Base-by-base conservation (phyloP, 2,888 invertebrate species). In the Amphipoea oculea region DNA sequence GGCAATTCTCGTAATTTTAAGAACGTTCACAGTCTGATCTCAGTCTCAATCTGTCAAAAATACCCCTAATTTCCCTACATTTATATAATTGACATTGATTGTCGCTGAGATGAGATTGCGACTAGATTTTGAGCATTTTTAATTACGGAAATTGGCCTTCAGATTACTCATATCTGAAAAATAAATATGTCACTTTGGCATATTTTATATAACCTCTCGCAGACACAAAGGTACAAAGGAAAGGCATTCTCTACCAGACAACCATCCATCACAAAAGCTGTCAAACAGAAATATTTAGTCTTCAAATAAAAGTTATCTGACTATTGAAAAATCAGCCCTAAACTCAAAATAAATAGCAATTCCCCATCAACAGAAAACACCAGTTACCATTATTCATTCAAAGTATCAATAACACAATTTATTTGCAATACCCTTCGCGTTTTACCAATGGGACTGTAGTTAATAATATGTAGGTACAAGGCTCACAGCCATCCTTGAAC, bases 401-500 rank as follows among this genome's bases (percentile, higher is more conserved):
- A 20, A 17, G 14, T 72, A 72, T 40, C 73, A 76, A 73, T 76
- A 76, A 3, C 57, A 80, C 60, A 62, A 51, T 68, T 71, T 79
- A 76, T 57, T 68, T 48, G 40, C 17, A 68, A 51, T 76, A 68
- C 36, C 81, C 67, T 70, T 85, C 74, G 85, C 85, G 88, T 85
- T 87, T 87, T 42, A 6, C 76, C 51, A 79, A 85, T 80, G 71
- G 71, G 7, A 36, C n/a, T 60, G 20, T 23, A 45, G 65, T 11
- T 42, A n/a, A n/a, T n/a, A n/a, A n/a, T n/a, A 48, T 62, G 42
- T 45, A 70, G 75, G 51, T 63, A 72, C 74, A 80, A 85, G 88
- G 74, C 73, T 77, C 2, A 40, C n/a, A 14, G 36, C 4, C 11
- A 66, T 63, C 85, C 85, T 77, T 87, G 88, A 87, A 77, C 85